phyloP scores from a whole-genome alignment of 2,797 vertebrate species.

The Buceros bicornis region DNA sequence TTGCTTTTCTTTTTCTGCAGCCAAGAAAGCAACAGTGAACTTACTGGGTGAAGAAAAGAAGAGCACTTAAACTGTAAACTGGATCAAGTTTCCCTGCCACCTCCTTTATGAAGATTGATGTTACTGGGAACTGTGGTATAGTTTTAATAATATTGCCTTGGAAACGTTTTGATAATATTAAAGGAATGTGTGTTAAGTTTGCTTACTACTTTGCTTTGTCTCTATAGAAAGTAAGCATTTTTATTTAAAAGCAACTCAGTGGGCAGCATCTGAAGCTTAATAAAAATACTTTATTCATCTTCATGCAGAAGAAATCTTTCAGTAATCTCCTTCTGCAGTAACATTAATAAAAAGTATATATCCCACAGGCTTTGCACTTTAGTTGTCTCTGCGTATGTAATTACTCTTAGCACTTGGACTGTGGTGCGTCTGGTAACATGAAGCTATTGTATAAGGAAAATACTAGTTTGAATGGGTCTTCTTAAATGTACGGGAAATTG shows the following conservation, averaged over 20 bases:
- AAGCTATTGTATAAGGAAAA: background rate
- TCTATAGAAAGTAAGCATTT: constrained; percentile 68
- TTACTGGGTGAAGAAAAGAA: constrained; percentile 96
- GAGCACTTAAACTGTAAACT: constrained; percentile 79
- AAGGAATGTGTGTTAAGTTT: constrained; percentile 74
- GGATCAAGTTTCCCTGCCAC: constrained; percentile 8
- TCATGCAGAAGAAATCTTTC: constrained; percentile 54
- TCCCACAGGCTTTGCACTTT: constrained; percentile 54
- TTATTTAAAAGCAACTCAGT: constrained; percentile 79
- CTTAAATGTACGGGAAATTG: background rate
- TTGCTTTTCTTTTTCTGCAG: constrained; percentile 77
- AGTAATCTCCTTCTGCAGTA: constrained; percentile 66
- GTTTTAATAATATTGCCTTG: constrained; percentile 78
- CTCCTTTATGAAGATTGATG: constrained; percentile 44
- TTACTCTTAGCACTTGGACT: constrained; percentile 10
- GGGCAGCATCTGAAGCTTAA: constrained; percentile 72
- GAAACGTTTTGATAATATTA: constrained; percentile 78
- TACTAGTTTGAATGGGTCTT: background rate
- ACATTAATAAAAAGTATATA: constrained; percentile 72
- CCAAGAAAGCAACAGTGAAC: constrained; percentile 93
- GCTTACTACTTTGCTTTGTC: constrained; percentile 71
- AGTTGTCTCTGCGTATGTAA: constrained; percentile 58
- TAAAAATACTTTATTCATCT: constrained; percentile 54
- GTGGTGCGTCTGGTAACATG: background rate
- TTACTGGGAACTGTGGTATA: constrained; percentile 72